Base-by-base conservation (phyloP, 35 echinoderm and acorn worm species). In the Acanthaster planci region DNA sequence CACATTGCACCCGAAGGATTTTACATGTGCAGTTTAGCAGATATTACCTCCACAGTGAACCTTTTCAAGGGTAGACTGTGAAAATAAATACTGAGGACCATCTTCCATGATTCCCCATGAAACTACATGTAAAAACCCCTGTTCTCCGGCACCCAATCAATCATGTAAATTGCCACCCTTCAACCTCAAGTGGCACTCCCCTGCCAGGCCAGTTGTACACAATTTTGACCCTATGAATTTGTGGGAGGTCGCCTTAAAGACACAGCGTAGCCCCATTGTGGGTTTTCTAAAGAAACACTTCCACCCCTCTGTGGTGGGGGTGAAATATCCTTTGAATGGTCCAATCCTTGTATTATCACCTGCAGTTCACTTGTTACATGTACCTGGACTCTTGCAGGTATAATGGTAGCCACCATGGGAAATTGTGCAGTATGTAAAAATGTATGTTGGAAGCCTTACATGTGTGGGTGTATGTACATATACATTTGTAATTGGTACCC, bases 201-300 rank as follows among this genome's bases (percentile, higher is more conserved):
- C 10, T 22, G 34, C 64, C 23, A 14, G 64, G 64, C 21, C 10
- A 14, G 14, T 29, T 30, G 15, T 72, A 72, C 7, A 72, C 64
- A 72, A 31, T 8, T 72, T 2, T 72, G 64, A 72, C 64, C 64
- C 64, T 29, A 26, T 26, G 34, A 72, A 34, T 72, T 72, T 72
- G 26, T 72, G 64, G 64, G 64, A 72, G 64, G 64, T 72, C 64
- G 64, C 64, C 64, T 72, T 47, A 47, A 47, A 47, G 42, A 47
- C 4, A 47, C 12, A 47, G 12, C 42, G 42, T 47, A 47, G 42
- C 42, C 12, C 42, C 12, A 12, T 47, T n/a, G n/a, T n/a, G n/a
- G n/a, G n/a, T n/a, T n/a, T n/a, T n/a, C n/a, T n/a, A n/a, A n/a
- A n/a, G n/a, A n/a, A n/a, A n/a, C n/a, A n/a, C n/a, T 18, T 59